Percentiles rank a stretch among this genome's conserved stretches.
These are phyloP conservation scores for Melanotaenia pygmaea DNA, from an alignment of 2,797 vertebrate genomes.

Conservation along the genomic window DNA sequence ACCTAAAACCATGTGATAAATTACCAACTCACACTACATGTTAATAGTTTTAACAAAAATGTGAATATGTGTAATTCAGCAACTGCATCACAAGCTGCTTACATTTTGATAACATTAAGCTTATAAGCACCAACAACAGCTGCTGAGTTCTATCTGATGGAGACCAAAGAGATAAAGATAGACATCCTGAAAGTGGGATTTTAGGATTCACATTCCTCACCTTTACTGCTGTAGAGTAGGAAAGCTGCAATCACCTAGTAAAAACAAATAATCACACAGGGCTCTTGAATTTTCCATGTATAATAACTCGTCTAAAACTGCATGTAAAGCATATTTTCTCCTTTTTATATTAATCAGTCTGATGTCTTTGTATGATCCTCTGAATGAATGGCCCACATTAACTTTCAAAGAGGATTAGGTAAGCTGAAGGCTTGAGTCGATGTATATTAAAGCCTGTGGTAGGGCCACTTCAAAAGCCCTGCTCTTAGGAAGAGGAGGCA, in stretches of 20 bases:
- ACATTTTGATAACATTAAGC: conserved; percentile 2
- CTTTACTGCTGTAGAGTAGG: conserved; percentile 18
- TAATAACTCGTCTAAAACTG: conserved; percentile 11
- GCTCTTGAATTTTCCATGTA: conserved; percentile 8
- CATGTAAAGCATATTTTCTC: conserved; percentile 23
- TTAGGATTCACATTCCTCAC: conserved; percentile 35
- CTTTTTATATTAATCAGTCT: conserved; percentile 8
- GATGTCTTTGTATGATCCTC: conserved; percentile 19
- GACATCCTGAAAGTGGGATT: conserved; percentile 22
- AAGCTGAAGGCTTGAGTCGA: conserved; percentile 1
- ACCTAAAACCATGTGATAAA: too few relatives aligned
- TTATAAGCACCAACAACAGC: conserved; percentile 33
- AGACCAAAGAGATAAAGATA: conserved; percentile 3
- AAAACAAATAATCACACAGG: conserved; percentile 19
- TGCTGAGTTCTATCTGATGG: conserved; percentile 18
- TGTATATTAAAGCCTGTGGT: conserved; percentile 11
- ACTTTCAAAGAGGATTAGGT: conserved; percentile 31
- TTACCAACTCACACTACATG: too few relatives aligned
- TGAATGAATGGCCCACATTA: not conserved
- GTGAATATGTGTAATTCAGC: not conserved
- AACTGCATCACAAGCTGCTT: conserved; percentile 5
- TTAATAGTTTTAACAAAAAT: not conserved
- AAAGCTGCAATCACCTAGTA: not conserved
- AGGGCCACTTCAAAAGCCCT: conserved; percentile 34
- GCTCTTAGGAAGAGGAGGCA: conserved; percentile 5